phyloP scores from a whole-genome alignment of 1,140 invertebrate genomes.

The Pygmarrhopalites habei region DNA sequence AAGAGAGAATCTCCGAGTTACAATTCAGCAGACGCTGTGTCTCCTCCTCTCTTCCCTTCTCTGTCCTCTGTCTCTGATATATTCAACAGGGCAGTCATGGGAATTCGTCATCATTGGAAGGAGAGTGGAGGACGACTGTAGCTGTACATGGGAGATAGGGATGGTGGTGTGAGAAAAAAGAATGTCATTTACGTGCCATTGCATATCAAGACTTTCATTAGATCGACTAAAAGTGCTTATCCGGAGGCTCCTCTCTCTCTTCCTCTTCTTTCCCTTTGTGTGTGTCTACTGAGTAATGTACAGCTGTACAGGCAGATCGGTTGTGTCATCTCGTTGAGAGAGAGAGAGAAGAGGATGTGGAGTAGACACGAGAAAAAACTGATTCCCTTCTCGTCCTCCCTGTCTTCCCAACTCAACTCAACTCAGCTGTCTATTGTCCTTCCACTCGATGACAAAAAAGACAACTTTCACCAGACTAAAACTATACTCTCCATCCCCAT shows the following conservation, averaged over 20 bases:
- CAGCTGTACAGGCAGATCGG: no score
- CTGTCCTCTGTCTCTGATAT: neutral
- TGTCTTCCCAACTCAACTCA: no score
- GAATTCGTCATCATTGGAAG: conserved; percentile 16
- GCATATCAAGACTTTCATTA: conserved; percentile 20
- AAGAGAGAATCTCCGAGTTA: neutral
- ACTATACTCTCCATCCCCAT: no score
- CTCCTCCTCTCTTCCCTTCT: no score
- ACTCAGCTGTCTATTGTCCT: no score
- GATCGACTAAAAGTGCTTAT: conserved; percentile 3
- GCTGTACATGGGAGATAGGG: no score
- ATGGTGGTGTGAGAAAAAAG: conserved; percentile 6
- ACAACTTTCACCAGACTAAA: conserved; percentile 2
- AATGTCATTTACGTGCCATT: conserved; percentile 26
- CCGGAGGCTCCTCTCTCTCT: conserved; percentile 11
- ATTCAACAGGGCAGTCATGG: neutral
- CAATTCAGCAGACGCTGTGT: no score
- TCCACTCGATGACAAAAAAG: conserved; percentile 1
- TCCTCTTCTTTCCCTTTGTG: neutral
- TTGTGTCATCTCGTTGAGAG: neutral
- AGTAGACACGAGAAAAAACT: neutral
- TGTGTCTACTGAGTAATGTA: neutral
- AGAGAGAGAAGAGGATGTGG: neutral
- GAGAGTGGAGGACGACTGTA: no score
- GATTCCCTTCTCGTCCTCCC: neutral